Evolutionary conservation across 2,888 invertebrate species (phyloP).

Genomic region (Pammene aurita): DNA sequence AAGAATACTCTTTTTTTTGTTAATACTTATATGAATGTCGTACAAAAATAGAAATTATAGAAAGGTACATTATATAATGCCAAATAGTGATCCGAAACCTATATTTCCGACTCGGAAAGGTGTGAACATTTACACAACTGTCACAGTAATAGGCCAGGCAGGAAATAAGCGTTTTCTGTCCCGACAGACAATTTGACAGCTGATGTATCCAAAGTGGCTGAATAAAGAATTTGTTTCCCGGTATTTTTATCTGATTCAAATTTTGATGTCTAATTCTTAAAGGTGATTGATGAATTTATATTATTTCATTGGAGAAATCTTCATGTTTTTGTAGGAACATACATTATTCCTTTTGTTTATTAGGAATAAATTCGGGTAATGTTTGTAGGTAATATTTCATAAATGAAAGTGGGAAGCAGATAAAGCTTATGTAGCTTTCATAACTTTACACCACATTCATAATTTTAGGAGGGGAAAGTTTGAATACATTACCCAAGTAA

Average conservation of each 20-base stretch:
- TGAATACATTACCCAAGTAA: background rate
- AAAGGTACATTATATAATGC: too few relatives aligned
- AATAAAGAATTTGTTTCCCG: background rate
- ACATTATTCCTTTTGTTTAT: too few relatives aligned
- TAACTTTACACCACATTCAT: background rate
- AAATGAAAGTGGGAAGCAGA: background rate
- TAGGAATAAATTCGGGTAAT: too few relatives aligned
- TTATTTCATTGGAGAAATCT: background rate
- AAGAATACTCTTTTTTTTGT: too few relatives aligned
- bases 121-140: background rate
- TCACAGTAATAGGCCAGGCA: background rate
- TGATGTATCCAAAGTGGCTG: constrained; percentile 9
- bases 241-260: background rate
- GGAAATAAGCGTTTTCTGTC: constrained; percentile 10
- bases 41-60: background rate
- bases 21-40: background rate
- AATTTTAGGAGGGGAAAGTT: background rate
- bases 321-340: too few relatives aligned
- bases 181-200: constrained; percentile 2
- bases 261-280: background rate
- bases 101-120: background rate
- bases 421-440: too few relatives aligned
- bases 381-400: background rate
- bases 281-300: constrained; percentile 3
- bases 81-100: background rate